Evolutionary conservation across 2,888 invertebrate genomes (phyloP), one percentile per base, ranked within the genome.

Genomic region (Dryadula phaetusa): DNA sequence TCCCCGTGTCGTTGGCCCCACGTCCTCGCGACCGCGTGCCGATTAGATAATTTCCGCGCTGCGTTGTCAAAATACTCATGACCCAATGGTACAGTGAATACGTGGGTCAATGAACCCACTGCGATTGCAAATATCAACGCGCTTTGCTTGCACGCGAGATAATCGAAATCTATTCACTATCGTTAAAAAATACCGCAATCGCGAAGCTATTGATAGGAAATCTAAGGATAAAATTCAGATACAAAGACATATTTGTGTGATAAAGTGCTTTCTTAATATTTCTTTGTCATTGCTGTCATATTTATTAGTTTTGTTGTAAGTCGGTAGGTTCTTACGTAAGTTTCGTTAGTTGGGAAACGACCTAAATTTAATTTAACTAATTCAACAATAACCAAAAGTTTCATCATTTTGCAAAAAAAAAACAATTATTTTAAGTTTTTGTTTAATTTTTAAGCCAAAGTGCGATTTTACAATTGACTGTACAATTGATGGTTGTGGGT

Each of bases 31-130:
- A 81, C 86, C 85, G 90, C 87, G 91, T 88, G 88, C 92, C 89
- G 92, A 88, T 92, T 92, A 92, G 90, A 92, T 92, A 92, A 92
- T 91, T 90, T 90, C 90, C 88, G 88, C 88, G 86, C 85, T 85
- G 87, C 88, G 87, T 89, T 92, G 92, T 91, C 91, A 91, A 91
- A 92, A 90, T 91, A 91, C 89, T 90, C 89, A 85, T 92, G 91
- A 91, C 92, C 92, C 84, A 92, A 87, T 92, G 92, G 86, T 90
- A 91, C 90, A 92, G 85, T 92, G 91, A 91, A 85, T 87, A 82
- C 82, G 80, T 81, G 76, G 88, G 85, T 83, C 88, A 79, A 78
- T 80, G 88, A 91, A 85, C 91, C 73, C 82, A 67, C 77, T 75
- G 67, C 79, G 77, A 79, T 78, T 83, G 84, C 84, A 80, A 82